Conservation (phyloP, 2,797 vertebrate species). For the Sebastes vulpes region DNA sequence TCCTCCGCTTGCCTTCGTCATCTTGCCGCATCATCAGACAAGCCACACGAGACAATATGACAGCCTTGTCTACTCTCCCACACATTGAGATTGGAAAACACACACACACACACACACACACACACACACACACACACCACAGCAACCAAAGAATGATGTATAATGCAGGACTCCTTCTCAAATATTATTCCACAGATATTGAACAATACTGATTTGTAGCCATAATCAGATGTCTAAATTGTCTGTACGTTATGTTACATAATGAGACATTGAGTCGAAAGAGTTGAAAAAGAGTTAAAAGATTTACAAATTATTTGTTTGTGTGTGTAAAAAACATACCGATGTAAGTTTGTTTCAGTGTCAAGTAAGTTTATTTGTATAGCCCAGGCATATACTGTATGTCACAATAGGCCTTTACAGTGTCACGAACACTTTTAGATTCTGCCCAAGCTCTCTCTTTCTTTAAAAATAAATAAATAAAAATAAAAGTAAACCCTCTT, state of each 20-base stretch:
- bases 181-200: neutral
- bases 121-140: neutral
- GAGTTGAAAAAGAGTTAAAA: too few relatives aligned
- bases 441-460: neutral
- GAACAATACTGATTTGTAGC: neutral
- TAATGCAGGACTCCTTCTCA: neutral
- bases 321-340: neutral
- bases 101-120: neutral
- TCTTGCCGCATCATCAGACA: constrained; percentile 5
- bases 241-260: neutral
- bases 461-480: neutral
- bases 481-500: neutral
- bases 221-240: neutral
- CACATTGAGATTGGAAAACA: neutral
- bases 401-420: neutral
- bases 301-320: neutral
- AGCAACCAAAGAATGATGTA: neutral
- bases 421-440: neutral
- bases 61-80: neutral
- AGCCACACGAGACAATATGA: constrained; percentile 2
- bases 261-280: too few relatives aligned
- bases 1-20: neutral
- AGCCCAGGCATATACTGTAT: neutral
- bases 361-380: neutral
- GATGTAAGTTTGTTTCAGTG: neutral